Evolutionary conservation across 2,797 vertebrate genomes (phyloP).

Genomic region (Benthosema pterotum): DNA sequence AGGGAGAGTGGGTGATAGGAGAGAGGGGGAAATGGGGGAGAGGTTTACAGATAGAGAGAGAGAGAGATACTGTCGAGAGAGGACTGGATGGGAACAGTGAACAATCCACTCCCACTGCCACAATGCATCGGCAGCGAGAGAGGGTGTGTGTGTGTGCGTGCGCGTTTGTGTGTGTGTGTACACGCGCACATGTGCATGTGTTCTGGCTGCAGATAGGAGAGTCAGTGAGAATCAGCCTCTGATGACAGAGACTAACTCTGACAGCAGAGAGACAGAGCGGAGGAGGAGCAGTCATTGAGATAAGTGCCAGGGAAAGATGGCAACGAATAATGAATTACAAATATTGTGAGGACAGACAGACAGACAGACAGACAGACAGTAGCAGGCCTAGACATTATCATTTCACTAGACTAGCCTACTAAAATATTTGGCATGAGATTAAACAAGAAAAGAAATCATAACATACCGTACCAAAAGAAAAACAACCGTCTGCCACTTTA

Average conservation of each 20-base stretch:
- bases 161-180: not conserved
- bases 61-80: not conserved
- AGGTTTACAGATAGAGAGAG: not conserved
- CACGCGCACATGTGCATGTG: not conserved
- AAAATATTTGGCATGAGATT: constrained; percentile 33
- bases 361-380: constrained; percentile 10
- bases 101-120: too few relatives aligned
- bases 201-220: constrained; percentile 1
- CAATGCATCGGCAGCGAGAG: too few relatives aligned
- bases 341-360: constrained; percentile 4
- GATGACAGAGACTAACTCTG: constrained; percentile 48
- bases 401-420: constrained; percentile 52
- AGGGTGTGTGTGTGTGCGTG: not conserved
- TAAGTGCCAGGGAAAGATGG: constrained; percentile 34
- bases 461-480: too few relatives aligned
- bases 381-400: constrained; percentile 38
- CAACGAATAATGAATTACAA: constrained; percentile 1
- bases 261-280: constrained; percentile 30
- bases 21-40: constrained; percentile 15
- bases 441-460: not conserved
- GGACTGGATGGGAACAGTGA: too few relatives aligned
- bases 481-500: constrained; percentile 9
- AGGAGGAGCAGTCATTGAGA: constrained; percentile 45
- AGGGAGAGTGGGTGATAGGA: constrained; percentile 21
- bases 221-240: constrained; percentile 48